Evolutionary conservation across 2,113 vertebrate genomes (phyloP).

Genomic region (Oxygymnocypris stewartii): DNA sequence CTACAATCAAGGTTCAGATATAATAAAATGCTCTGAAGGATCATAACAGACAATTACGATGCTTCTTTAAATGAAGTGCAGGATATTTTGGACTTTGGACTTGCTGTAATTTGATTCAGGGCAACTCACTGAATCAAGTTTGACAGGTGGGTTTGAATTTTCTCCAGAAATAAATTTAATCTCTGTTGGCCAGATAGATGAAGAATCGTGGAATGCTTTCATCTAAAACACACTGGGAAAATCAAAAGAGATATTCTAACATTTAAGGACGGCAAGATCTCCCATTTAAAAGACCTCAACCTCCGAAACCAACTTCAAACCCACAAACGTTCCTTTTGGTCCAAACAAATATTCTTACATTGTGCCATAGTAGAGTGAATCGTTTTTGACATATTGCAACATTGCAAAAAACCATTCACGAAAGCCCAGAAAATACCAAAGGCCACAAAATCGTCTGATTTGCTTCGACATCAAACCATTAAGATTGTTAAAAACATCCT

Average conservation of each 20-base stretch:
- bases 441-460: slow-evolving; percentile 71
- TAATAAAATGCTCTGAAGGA: slow-evolving; percentile 76
- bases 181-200: not conserved
- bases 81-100: slow-evolving; percentile 62
- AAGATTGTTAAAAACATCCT: slow-evolving; percentile 56
- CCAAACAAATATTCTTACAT: slow-evolving; percentile 14
- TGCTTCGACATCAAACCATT: slow-evolving; percentile 67
- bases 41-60: slow-evolving; percentile 62
- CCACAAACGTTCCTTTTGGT: slow-evolving; percentile 11
- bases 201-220: not conserved
- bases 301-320: slow-evolving; percentile 1
- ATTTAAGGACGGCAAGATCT: not conserved
- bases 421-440: slow-evolving; percentile 65
- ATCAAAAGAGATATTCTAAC: not conserved
- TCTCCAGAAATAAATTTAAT: not conserved
- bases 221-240: not conserved
- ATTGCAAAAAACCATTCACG: slow-evolving; percentile 11
- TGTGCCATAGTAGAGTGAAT: slow-evolving; percentile 23
- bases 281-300: not conserved
- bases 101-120: slow-evolving; percentile 23
- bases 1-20: slow-evolving; percentile 78
- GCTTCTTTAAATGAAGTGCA: slow-evolving; percentile 68
- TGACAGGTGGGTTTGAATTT: not conserved
- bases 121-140: not conserved
- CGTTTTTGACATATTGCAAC: slow-evolving; percentile 10